phyloP scores from a whole-genome alignment of 2,797 vertebrate genomes.

The Discoglossus pictus region DNA sequence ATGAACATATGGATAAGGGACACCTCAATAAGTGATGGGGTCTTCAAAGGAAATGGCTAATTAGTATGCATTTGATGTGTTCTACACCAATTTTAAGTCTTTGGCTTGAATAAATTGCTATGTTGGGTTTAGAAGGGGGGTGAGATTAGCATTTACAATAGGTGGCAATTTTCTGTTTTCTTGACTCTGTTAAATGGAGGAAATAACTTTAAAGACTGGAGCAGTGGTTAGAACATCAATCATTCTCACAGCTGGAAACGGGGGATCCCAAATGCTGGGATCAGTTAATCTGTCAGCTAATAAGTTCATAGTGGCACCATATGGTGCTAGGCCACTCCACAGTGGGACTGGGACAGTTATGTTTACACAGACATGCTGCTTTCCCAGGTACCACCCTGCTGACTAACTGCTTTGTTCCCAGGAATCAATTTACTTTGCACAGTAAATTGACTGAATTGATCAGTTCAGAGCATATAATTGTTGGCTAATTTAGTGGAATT shows the following conservation, averaged over 20 bases:
- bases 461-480: slow-evolving; percentile 90
- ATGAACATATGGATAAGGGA: slow-evolving; percentile 73
- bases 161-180: slow-evolving; percentile 76
- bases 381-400: slow-evolving; percentile 91
- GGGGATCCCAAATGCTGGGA: slow-evolving; percentile 78
- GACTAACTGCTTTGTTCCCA: slow-evolving; percentile 83
- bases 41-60: slow-evolving; percentile 74
- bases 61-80: slow-evolving; percentile 74
- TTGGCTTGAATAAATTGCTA: slow-evolving; percentile 73
- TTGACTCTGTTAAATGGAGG: slow-evolving; percentile 75
- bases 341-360: slow-evolving; percentile 85
- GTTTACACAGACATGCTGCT: slow-evolving; percentile 91
- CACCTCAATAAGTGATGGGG: slow-evolving; percentile 68
- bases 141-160: slow-evolving; percentile 77
- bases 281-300: slow-evolving; percentile 93
- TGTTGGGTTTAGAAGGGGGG: slow-evolving; percentile 68
- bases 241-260: slow-evolving; percentile 83
- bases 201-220: slow-evolving; percentile 79
- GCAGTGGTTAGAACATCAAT: slow-evolving; percentile 79
- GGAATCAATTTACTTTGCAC: slow-evolving; percentile 92
- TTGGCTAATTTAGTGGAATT: slow-evolving; percentile 90
- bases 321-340: slow-evolving; percentile 84
- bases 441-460: slow-evolving; percentile 94
- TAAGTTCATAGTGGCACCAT: slow-evolving; percentile 97
- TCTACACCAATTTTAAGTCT: slow-evolving; percentile 74